These are phyloP conservation scores for Paracentrotus lividus DNA, from an alignment of 53 echinoderm and acorn worm genomes.

Conservation along the genomic window DNA sequence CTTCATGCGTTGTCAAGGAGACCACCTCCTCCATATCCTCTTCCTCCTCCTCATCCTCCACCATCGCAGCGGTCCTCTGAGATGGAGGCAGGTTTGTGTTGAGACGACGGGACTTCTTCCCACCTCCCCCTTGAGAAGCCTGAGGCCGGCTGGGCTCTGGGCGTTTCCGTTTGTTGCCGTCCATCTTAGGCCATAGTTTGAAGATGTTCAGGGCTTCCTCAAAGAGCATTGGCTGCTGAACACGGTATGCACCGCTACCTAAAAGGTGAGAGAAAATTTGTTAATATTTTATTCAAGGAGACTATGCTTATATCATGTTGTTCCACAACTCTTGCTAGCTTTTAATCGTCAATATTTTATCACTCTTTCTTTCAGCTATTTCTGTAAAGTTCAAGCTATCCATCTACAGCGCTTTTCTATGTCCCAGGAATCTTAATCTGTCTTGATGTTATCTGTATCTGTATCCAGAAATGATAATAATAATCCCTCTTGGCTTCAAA, in stretches of 20 bases:
- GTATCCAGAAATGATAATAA: no score
- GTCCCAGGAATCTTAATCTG: no score
- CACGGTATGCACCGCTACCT: conserved; percentile 96
- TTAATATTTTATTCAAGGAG: no score
- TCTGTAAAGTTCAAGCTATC: no score
- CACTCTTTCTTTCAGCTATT: no score
- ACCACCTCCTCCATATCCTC: conserved; percentile 78
- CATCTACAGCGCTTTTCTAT: no score
- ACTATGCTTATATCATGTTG: no score
- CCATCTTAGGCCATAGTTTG: conserved; percentile 82
- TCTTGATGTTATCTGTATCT: no score
- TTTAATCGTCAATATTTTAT: no score
- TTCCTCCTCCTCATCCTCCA: conserved; percentile 62
- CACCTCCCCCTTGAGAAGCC: conserved; percentile 42
- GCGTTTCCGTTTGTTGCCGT: conserved; percentile 74
- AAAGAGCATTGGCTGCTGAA: conserved; percentile 92
- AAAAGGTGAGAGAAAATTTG: background rate
- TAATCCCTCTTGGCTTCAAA: no score
- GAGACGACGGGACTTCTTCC: conserved; percentile 56
- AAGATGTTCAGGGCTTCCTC: conserved; percentile 88
- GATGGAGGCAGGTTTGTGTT: background rate
- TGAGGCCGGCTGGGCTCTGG: conserved; percentile 49
- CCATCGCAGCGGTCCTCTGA: background rate
- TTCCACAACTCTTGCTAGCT: no score
- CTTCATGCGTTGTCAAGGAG: conserved; percentile 82